Conservation (phyloP, 92 coral and sea anemone species). For the Epizoanthus stellaris region DNA sequence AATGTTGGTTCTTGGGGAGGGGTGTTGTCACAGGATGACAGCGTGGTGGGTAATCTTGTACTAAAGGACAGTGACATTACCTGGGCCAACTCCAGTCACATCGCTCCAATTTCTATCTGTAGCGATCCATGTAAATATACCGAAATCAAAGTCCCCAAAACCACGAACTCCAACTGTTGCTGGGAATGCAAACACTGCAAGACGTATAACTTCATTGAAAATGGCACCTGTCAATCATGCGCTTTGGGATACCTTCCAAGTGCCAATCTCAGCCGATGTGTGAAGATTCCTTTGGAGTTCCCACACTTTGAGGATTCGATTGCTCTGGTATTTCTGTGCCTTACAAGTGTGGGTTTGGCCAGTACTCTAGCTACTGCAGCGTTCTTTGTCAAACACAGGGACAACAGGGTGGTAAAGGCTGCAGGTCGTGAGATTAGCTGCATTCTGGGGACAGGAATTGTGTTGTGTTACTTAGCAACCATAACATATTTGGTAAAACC, state of each 20-base stretch:
- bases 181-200: constrained; percentile 83
- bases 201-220: constrained; percentile 61
- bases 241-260: constrained; percentile 74
- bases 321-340: constrained; percentile 45
- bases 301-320: constrained; percentile 57
- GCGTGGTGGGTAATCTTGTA: constrained; percentile 50
- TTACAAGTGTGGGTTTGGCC: constrained; percentile 58
- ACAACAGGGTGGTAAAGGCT: constrained; percentile 86
- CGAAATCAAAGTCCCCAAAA: constrained; percentile 61
- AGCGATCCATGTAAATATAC: constrained; percentile 64
- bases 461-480: constrained; percentile 72
- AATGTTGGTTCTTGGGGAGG: constrained; percentile 86
- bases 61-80: constrained; percentile 44
- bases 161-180: constrained; percentile 74
- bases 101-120: constrained; percentile 73
- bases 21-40: constrained; percentile 30
- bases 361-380: constrained; percentile 65
- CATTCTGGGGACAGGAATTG: constrained; percentile 79
- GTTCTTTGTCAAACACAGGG: constrained; percentile 61
- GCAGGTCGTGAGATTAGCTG: constrained; percentile 86
- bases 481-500: constrained; percentile 71
- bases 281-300: constrained; percentile 62
- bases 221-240: constrained; percentile 83
- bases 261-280: constrained; percentile 64
- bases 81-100: constrained; percentile 65